These are phyloP conservation scores for Antrozous pallidus DNA, from an alignment of 2,797 vertebrate species.

Conservation along the genomic window DNA sequence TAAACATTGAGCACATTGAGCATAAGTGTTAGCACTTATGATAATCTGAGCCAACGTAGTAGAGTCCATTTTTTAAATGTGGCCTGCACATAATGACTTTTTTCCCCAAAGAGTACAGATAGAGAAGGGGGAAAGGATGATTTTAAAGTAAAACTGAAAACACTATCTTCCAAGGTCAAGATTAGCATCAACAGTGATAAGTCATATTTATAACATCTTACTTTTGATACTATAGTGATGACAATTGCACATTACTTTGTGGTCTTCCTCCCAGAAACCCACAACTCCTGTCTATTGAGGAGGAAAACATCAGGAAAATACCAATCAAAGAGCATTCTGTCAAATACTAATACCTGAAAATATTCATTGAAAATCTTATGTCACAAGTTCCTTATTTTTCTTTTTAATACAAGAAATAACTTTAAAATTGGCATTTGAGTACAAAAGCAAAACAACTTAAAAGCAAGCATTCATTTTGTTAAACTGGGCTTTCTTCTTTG, in stretches of 20 bases:
- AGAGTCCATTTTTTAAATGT: not conserved
- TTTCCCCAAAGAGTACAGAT: not conserved
- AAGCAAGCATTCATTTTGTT: not conserved
- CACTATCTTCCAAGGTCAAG: not conserved
- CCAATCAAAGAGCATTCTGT: no score
- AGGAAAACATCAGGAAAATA: not conserved
- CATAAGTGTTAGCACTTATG: no score
- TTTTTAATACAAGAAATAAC: not conserved
- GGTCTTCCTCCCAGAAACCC: not conserved
- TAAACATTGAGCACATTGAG: not conserved
- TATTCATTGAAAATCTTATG: not conserved
- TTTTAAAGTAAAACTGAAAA: not conserved
- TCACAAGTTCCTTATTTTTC: not conserved
- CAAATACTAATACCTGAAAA: not conserved
- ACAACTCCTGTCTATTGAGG: not conserved
- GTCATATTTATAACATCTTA: not conserved
- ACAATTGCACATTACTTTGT: not conserved
- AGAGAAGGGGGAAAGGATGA: not conserved
- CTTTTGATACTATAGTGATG: not conserved
- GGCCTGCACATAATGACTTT: not conserved
- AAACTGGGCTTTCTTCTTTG: not conserved
- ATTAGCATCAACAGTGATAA: not conserved
- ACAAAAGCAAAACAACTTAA: not conserved
- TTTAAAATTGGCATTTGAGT: not conserved
- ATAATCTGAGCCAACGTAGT: no score